Evolutionary conservation across 2,113 vertebrate genomes (phyloP), one percentile per base, ranked within the genome.

Genomic region (Rissa tridactyla): DNA sequence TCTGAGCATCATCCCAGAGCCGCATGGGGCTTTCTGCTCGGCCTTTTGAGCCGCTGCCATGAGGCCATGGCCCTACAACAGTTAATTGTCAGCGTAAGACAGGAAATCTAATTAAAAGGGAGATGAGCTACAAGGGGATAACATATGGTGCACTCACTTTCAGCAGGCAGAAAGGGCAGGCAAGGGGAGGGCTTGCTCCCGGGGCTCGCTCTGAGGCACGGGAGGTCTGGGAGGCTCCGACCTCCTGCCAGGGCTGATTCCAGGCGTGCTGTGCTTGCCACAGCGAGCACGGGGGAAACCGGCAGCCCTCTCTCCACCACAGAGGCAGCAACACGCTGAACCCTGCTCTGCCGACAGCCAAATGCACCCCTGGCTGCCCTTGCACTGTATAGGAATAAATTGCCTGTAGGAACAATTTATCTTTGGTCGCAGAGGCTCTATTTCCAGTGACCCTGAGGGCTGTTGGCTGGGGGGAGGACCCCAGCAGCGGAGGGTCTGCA

Each of bases 1-100:
- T 51, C 51, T 86, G 57, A 66, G 9, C 16, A 82, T 73, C 27
- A 2, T 54, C 83, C 36, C 17, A 44, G 61, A 69, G 83, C 34
- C 4, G 6, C 18, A 27, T 0, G 0, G 47, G 21, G 22, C 49
- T 82, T 85, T 82, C 80, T 75, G 42, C n/a, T 79, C 0, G 0
- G 36, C 73, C 60, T 73, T 88, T 70, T 0, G 0, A 2, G 1
- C 55, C 5, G 0, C 14, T 0, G 13, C 22, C 25, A 15, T 0
- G 5, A 44, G 46, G 57, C 42, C 25, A 26, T 1, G 9, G 58
- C 62, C 15, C 42, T 86, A 25, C 21, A 61, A 36, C 2, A 9
- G 20, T 77, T 82, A 42, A 71, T 55, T 84, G 62, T 57, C 40
- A 72, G 32, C 3, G 9, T 72, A 81, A 82, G 32, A 40, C 15